Evolutionary conservation across 2,888 invertebrate species (phyloP), one percentile per base, ranked within the genome.

Genomic region (Eledona agricola): DNA sequence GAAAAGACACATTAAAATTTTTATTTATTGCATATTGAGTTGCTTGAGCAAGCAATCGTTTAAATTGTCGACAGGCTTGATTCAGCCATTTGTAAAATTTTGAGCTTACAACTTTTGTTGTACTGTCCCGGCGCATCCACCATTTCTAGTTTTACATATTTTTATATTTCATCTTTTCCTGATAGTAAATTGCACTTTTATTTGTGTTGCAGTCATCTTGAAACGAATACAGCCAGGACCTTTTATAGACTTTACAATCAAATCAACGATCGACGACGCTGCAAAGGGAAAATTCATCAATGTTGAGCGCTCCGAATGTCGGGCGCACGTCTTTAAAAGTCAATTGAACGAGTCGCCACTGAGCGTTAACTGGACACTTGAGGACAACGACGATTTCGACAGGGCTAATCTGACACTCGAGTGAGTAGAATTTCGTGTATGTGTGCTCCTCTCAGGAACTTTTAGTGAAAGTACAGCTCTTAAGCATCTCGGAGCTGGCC

Each of bases 351-450:
- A 55, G n/a, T 31, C 59, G 1, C 51, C 49, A 23, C 45, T 63
- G 29, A 46, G 45, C 15, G 26, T 72, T 13, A 73, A 72, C 53
- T 73, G 72, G 72, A 71, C 72, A 9, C 47, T 61, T 17, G 57
- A 62, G 25, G 55, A 17, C 29, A 60, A 55, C 38, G 54, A 55
- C 7, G 57, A 65, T 7, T 50, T 62, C 46, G 57, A 53, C 22
- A 61, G 57, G 51, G 53, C 60, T 12, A 72, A 71, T 58, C 38
- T 71, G 22, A 69, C 67, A 12, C 70, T 72, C 60, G 58, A 59
- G 72, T 72, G 65, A 73, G 74, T 72, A 56, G 50, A n/a, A n/a
- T 19, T 19, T 19, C n/a, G n/a, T 19, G 4, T 19, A 19, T 19
- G 4, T 19, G 20, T 19, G 4, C 20, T n/a, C 4, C 4, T 19